These are phyloP conservation scores for Globicephala melas DNA, from an alignment of 2,113 vertebrate species.

Conservation along the genomic window DNA sequence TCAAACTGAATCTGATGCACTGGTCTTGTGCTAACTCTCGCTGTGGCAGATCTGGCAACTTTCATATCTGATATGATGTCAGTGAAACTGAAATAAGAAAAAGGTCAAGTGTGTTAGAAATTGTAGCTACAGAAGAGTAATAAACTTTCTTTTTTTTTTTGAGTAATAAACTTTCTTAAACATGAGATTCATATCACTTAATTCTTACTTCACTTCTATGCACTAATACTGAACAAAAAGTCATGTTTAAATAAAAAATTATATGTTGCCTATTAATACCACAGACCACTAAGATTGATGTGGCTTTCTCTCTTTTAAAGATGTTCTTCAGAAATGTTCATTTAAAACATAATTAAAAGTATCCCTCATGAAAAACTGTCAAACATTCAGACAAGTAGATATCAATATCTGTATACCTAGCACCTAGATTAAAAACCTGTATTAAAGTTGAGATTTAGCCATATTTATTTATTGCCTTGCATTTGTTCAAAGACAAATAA, in stretches of 20 bases:
- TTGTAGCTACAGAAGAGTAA: neutral
- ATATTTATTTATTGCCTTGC: neutral
- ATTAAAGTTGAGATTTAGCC: neutral
- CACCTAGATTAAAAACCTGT: neutral
- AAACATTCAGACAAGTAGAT: neutral
- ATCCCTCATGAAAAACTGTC: neutral
- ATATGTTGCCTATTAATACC: neutral
- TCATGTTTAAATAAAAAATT: neutral
- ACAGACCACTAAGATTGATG: neutral
- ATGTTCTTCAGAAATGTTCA: neutral
- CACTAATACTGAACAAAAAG: neutral
- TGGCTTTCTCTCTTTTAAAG: neutral
- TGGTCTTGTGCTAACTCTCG: constrained; percentile 24
- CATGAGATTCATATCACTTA: neutral
- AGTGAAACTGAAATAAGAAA: constrained; percentile 79
- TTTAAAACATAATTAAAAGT: constrained; percentile 21
- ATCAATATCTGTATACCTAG: neutral
- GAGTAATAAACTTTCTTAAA: neutral
- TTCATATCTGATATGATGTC: constrained; percentile 91
- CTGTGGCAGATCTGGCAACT: constrained; percentile 77
- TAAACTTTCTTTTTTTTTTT: neutral
- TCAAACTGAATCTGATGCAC: constrained; percentile 85
- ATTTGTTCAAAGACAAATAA: neutral
- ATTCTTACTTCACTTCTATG: neutral
- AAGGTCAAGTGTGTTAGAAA: constrained; percentile 9